Conservation (phyloP, 1,140 invertebrate species). For the Dysdera silvatica region DNA sequence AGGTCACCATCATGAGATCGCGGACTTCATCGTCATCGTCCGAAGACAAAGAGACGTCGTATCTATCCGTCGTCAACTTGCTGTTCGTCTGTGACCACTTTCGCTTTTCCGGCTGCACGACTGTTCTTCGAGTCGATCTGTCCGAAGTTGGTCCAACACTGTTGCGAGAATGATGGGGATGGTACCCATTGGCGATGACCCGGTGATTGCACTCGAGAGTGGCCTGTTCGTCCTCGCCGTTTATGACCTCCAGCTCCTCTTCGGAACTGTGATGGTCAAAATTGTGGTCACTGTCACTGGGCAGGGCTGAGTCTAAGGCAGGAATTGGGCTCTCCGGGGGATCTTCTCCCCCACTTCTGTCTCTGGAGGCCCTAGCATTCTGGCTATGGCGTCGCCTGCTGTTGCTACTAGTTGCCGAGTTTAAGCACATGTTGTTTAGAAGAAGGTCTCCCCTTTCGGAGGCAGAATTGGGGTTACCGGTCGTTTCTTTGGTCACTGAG, state of each 20-base stretch:
- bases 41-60: conserved; percentile 51
- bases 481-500: too few species aligned
- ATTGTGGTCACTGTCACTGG: conserved; percentile 52
- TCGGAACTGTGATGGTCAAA: conserved; percentile 75
- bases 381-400: too few species aligned
- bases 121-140: not conserved
- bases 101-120: conserved; percentile 13
- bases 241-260: conserved; percentile 78
- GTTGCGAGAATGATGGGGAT: too few species aligned
- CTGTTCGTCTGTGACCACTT: conserved; percentile 32
- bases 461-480: too few species aligned
- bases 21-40: conserved; percentile 55
- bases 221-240: conserved; percentile 41
- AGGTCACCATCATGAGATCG: conserved; percentile 51
- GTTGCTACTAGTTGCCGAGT: too few species aligned
- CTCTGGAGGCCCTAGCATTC: too few species aligned
- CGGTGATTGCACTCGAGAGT: conserved; percentile 37
- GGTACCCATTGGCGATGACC: conserved; percentile 72
- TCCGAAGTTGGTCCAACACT: not conserved
- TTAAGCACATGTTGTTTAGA: too few species aligned
- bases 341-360: conserved; percentile 2
- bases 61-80: not conserved
- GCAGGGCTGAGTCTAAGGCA: conserved; percentile 39
- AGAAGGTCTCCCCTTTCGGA: too few species aligned
- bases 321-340: not conserved